Conservation (phyloP, 2,113 vertebrate species). For the Crotalus helleri region DNA sequence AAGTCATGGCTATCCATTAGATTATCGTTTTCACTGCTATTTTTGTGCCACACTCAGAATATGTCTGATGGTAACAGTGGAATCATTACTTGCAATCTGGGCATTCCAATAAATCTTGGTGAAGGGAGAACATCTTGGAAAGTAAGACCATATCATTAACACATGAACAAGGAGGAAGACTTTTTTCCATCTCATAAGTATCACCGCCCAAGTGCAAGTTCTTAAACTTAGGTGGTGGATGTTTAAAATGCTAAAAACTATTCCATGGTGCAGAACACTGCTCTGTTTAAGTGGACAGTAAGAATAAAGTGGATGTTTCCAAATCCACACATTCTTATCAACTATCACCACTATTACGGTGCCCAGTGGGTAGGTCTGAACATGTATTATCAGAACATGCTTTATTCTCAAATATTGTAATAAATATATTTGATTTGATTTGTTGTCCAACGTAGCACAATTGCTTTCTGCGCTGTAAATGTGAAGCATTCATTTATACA, state of each 20-base stretch:
- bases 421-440: not conserved
- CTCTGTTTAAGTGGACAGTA: not conserved
- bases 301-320: not conserved
- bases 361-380: not conserved
- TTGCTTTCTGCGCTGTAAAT: not conserved
- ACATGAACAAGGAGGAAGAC: not conserved
- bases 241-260: not conserved
- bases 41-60: not conserved
- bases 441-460: not conserved
- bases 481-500: not conserved
- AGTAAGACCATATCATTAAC: not conserved
- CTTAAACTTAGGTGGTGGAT: not conserved
- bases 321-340: not conserved
- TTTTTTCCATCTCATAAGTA: not conserved
- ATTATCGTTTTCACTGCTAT: not conserved
- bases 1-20: not conserved
- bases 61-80: not conserved
- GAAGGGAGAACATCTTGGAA: not conserved
- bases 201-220: not conserved
- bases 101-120: not conserved
- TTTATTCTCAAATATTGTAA: not conserved
- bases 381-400: not conserved
- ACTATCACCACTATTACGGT: not conserved
- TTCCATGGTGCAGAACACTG: not conserved
- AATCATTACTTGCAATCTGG: not conserved